phyloP scores from a whole-genome alignment of 2,113 vertebrate genomes.

The Neotragus moschatus region DNA sequence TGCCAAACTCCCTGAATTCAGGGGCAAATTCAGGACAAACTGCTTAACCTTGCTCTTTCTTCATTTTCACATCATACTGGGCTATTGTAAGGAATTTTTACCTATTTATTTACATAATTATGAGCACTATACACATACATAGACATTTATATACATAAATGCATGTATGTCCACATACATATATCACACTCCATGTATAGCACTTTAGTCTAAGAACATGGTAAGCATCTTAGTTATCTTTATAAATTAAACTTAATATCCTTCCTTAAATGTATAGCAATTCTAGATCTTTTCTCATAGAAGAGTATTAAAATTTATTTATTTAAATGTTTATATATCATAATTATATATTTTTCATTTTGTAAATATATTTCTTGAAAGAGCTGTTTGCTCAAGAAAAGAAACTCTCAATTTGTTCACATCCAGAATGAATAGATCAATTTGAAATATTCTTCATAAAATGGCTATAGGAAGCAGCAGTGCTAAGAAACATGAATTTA shows the following conservation, averaged over 20 bases:
- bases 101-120: conserved; percentile 11
- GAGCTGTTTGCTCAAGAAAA: conserved; percentile 55
- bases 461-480: conserved; percentile 63
- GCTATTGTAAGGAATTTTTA: neutral
- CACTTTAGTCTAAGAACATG: neutral
- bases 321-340: neutral
- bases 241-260: neutral
- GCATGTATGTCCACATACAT: neutral
- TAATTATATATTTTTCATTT: neutral
- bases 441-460: conserved; percentile 63
- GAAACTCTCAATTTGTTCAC: conserved; percentile 27
- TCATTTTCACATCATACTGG: neutral
- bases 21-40: neutral
- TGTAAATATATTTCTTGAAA: conserved; percentile 53
- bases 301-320: conserved; percentile 44
- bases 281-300: neutral
- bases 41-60: neutral
- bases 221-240: neutral
- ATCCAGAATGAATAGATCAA: conserved; percentile 12
- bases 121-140: neutral
- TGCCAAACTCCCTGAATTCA: neutral
- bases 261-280: neutral
- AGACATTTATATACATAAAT: neutral
- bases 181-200: neutral
- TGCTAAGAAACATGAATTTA: conserved; percentile 40